Percentiles rank a stretch among this genome's conserved stretches.
Conservation (phyloP, 2,113 vertebrate species). For the Chlorocebus sabaeus region DNA sequence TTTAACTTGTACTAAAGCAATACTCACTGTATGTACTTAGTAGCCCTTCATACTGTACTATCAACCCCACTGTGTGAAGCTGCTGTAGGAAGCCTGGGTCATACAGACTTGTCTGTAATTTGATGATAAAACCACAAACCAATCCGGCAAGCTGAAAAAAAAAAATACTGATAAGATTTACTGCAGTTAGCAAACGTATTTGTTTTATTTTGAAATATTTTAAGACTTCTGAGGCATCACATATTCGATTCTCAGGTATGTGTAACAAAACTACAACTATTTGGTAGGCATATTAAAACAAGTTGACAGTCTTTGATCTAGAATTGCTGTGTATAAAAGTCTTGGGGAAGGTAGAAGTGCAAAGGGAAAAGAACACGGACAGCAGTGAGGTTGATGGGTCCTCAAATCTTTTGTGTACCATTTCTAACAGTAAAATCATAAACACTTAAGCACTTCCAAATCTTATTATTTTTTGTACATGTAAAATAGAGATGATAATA, state of each 20-base stretch:
- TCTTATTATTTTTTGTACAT: neutral
- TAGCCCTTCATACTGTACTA: slow-evolving; percentile 97
- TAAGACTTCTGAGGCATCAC: neutral
- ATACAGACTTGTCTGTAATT: slow-evolving; percentile 90
- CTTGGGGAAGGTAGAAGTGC: neutral
- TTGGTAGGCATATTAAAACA: neutral
- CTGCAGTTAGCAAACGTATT: neutral
- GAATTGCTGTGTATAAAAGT: neutral
- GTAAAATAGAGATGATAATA: neutral
- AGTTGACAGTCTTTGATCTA: neutral
- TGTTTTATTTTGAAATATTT: neutral
- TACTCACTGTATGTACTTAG: slow-evolving; percentile 98
- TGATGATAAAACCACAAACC: slow-evolving; percentile 96
- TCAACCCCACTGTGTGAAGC: slow-evolving; percentile 92
- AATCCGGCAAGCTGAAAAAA: slow-evolving; percentile 90
- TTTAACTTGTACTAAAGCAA: neutral
- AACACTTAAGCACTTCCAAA: neutral
- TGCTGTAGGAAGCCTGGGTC: slow-evolving; percentile 94
- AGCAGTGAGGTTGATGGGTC: too few species aligned
- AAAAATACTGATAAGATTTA: neutral
- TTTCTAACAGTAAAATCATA: neutral
- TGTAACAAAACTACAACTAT: neutral
- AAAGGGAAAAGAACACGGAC: too few species aligned
- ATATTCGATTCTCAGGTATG: neutral
- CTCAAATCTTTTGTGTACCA: neutral